Percentiles rank a stretch among this genome's conserved stretches.
phyloP scores from a whole-genome alignment of 2,888 invertebrate species.

The Salticus scenicus region DNA sequence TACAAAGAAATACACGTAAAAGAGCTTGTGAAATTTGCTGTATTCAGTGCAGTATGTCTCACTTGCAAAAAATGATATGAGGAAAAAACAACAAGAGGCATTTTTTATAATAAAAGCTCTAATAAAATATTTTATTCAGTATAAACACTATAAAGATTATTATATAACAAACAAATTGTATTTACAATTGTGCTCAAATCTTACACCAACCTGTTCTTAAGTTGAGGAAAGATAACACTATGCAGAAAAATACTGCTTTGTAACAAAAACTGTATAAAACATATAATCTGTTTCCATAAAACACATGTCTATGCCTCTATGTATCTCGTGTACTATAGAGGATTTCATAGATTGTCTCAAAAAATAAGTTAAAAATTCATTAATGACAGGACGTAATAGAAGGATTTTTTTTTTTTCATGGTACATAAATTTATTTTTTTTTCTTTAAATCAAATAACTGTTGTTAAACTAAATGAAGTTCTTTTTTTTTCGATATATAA shows the following conservation, averaged over 20 bases:
- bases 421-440: too few relatives aligned
- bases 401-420: not conserved
- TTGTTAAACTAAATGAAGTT: too few relatives aligned
- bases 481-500: too few relatives aligned
- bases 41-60: too few relatives aligned
- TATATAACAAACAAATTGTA: conserved; percentile 46
- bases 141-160: conserved; percentile 42
- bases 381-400: not conserved
- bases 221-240: conserved; percentile 15
- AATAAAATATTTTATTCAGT: conserved; percentile 44
- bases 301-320: not conserved
- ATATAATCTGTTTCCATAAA: not conserved
- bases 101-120: conserved; percentile 30
- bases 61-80: too few relatives aligned
- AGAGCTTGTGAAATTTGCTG: too few relatives aligned
- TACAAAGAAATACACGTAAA: too few relatives aligned
- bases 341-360: not conserved
- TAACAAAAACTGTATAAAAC: not conserved
- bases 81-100: too few relatives aligned
- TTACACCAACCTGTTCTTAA: not conserved
- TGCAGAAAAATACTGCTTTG: conserved; percentile 5
- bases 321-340: not conserved
- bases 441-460: too few relatives aligned
- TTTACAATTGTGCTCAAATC: conserved; percentile 47
- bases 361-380: not conserved